These are phyloP conservation scores for Rhopalosiphum nymphaeae DNA, from an alignment of 2,888 invertebrate species.

Conservation along the genomic window DNA sequence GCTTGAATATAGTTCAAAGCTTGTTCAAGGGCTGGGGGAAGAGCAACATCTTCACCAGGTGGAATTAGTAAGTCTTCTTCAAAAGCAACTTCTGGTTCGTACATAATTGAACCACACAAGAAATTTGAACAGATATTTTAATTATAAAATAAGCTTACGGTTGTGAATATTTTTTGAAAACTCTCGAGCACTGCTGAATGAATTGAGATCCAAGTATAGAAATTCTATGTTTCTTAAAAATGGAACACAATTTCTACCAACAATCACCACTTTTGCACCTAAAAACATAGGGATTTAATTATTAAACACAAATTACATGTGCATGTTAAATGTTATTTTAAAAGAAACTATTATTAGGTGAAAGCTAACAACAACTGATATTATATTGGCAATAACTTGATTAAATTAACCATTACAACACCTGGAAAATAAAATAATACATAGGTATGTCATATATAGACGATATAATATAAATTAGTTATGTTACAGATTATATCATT, in stretches of 20 bases:
- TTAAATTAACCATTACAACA: conserved; percentile 46
- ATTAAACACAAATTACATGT: background rate
- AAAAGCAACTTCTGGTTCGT: conserved; percentile 45
- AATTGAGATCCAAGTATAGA: conserved; percentile 15
- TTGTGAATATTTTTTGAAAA: conserved; percentile 45
- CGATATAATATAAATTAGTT: background rate
- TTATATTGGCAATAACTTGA: conserved; percentile 31
- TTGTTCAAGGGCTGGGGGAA: conserved; percentile 91
- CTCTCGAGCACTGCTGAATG: conserved; percentile 23
- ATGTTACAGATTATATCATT: background rate
- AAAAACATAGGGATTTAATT: conserved; percentile 24
- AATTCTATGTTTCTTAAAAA: conserved; percentile 12
- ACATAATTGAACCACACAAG: conserved; percentile 51
- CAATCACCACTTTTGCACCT: conserved; percentile 30
- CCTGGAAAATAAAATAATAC: background rate
- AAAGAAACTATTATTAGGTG: conserved; percentile 12
- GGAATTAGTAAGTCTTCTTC: conserved; percentile 42
- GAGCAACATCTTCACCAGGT: conserved; percentile 67
- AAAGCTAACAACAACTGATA: conserved; percentile 8
- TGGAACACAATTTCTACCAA: background rate
- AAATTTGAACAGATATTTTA: conserved; percentile 48
- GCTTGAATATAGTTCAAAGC: conserved; percentile 87
- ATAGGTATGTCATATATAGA: background rate
- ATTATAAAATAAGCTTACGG: conserved; percentile 57
- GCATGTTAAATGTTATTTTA: background rate